phyloP scores from a whole-genome alignment of 1,140 invertebrate species.

The Zelostemma sp. region DNA sequence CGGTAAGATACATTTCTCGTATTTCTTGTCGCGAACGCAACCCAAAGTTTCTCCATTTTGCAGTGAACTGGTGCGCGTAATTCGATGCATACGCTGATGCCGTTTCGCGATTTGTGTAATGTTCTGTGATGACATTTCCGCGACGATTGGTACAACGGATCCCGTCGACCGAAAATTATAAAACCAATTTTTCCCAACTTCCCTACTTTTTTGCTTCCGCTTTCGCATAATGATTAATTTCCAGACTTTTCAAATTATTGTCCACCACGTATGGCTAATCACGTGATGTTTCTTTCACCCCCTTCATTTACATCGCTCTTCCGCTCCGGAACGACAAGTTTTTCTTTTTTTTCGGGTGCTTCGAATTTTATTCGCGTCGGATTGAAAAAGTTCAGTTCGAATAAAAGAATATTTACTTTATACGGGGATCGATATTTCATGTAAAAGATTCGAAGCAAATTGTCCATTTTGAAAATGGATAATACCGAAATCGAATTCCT shows the following conservation, averaged over 20 bases:
- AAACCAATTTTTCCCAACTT: constrained; percentile 20
- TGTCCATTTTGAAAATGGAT: too few relatives aligned
- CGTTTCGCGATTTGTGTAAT: constrained; percentile 42
- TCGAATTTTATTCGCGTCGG: background rate
- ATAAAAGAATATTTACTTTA: too few relatives aligned
- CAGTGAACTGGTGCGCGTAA: constrained; percentile 65
- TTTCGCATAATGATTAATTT: constrained; percentile 12
- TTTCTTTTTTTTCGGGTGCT: too few relatives aligned
- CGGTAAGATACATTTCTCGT: constrained; percentile 49
- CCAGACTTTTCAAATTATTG: background rate
- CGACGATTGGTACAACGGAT: constrained; percentile 37
- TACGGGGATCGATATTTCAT: too few relatives aligned
- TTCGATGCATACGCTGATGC: constrained; percentile 56
- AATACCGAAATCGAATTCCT: too few relatives aligned
- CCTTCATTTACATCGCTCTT: background rate
- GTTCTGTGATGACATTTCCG: constrained; percentile 41
- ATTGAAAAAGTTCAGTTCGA: too few relatives aligned
- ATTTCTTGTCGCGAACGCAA: constrained; percentile 27
- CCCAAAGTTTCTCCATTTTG: constrained; percentile 63
- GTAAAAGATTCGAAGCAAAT: too few relatives aligned
- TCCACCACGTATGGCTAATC: too few relatives aligned
- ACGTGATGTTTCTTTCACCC: background rate
- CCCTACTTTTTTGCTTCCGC: background rate
- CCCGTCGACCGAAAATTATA: constrained; percentile 24
- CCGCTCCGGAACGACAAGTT: too few relatives aligned